Percentiles rank a stretch among this genome's conserved stretches.
These are phyloP conservation scores for Leucoraja ocellata DNA, from an alignment of 2,797 vertebrate genomes.

Conservation along the genomic window DNA sequence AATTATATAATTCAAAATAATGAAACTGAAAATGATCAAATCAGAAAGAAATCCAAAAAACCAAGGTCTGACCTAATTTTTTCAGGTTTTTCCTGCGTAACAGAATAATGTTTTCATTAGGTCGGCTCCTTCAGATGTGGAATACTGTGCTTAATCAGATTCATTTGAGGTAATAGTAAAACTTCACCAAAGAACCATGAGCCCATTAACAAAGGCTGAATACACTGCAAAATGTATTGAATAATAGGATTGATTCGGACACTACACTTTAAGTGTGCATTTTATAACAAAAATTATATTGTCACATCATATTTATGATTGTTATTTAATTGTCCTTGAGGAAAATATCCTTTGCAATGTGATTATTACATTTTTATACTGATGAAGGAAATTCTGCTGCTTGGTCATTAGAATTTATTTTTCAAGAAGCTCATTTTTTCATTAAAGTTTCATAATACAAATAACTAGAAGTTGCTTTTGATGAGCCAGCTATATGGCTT, in stretches of 20 bases:
- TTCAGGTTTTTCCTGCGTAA: neutral
- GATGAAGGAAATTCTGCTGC: neutral
- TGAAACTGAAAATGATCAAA: neutral
- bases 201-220: neutral
- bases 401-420: neutral
- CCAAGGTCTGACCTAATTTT: neutral
- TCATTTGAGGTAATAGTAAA: neutral
- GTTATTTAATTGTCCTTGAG: neutral
- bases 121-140: neutral
- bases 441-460: neutral
- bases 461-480: neutral
- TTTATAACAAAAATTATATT: neutral
- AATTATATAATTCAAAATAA: neutral
- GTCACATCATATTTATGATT: neutral
- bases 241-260: neutral
- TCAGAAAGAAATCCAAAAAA: neutral
- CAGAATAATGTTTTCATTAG: neutral
- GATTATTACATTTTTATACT: neutral
- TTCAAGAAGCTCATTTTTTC: neutral
- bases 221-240: neutral
- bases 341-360: neutral
- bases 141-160: constrained; percentile 8
- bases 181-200: neutral
- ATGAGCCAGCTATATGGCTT: neutral
- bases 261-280: neutral